Evolutionary conservation across 2,888 invertebrate species (phyloP).

Genomic region (Cryptophagus acutangulus): DNA sequence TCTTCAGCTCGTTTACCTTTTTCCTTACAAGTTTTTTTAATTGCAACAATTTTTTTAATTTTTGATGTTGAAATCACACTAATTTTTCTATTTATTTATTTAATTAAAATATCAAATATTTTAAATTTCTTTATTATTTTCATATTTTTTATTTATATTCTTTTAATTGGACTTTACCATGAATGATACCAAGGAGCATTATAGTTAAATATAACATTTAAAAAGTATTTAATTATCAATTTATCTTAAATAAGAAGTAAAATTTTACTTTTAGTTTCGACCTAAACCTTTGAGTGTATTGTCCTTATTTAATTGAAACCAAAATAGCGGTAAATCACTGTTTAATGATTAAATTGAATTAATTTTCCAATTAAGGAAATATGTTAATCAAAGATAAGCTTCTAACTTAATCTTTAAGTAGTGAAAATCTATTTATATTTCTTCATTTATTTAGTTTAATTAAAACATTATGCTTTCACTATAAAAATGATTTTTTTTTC

Average conservation of each 20-base stretch:
- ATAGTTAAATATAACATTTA: constrained; percentile 53
- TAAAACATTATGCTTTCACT: constrained; percentile 64
- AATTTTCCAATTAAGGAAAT: constrained; percentile 57
- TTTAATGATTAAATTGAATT: constrained; percentile 60
- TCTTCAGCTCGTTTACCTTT: constrained; percentile 52
- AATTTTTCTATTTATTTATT: constrained; percentile 55
- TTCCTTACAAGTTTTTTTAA: constrained; percentile 60
- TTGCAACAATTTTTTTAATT: constrained; percentile 66
- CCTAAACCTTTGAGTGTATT: too few species aligned
- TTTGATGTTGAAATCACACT: constrained; percentile 69
- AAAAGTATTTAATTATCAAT: constrained; percentile 48
- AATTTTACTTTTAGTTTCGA: constrained; percentile 52
- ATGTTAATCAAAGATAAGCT: constrained; percentile 54
- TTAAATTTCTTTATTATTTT: too few species aligned
- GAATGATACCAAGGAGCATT: constrained; percentile 59
- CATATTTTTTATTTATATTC: too few species aligned
- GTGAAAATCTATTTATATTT: constrained; percentile 51
- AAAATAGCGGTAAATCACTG: constrained; percentile 60
- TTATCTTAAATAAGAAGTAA: constrained; percentile 49
- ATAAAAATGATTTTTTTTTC: constrained; percentile 53
- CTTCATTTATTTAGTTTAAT: constrained; percentile 59
- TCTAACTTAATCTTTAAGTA: constrained; percentile 57
- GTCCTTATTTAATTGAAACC: too few species aligned
- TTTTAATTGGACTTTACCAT: constrained; percentile 51
- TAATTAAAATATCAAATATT: constrained; percentile 48